These are phyloP conservation scores for Agapetus fuscipes DNA, from an alignment of 2,888 invertebrate species.

Conservation along the genomic window DNA sequence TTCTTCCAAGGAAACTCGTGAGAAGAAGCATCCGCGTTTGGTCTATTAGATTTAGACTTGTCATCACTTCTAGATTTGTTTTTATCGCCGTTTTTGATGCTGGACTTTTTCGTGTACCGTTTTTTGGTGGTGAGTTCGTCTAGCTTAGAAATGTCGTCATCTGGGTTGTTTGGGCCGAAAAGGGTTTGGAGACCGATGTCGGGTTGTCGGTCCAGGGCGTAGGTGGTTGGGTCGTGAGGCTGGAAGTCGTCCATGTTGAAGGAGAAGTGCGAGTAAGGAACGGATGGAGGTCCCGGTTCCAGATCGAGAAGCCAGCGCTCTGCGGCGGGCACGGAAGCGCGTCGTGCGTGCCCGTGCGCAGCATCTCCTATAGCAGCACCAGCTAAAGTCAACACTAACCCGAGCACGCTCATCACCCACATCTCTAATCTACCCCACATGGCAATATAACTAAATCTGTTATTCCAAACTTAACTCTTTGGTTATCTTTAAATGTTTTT, in stretches of 20 bases:
- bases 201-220: conserved; percentile 16
- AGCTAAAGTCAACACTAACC: conserved; percentile 28
- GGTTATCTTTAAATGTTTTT: no score
- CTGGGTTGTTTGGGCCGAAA: conserved; percentile 20
- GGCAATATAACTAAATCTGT: conserved; percentile 2
- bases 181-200: conserved; percentile 20
- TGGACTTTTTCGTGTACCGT: conserved; percentile 28
- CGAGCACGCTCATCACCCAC: conserved; percentile 34
- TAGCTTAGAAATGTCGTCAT: conserved; percentile 25
- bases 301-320: conserved; percentile 27
- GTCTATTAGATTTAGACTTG: conserved; percentile 6
- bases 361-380: conserved; percentile 26
- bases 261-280: conserved; percentile 35
- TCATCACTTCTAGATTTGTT: conserved; percentile 12
- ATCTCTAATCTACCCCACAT: conserved; percentile 14
- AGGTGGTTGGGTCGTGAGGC: conserved; percentile 22
- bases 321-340: conserved; percentile 27
- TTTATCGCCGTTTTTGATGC: conserved; percentile 16
- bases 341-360: conserved; percentile 29
- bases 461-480: no score
- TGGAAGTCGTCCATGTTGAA: conserved; percentile 31
- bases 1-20: conserved; percentile 26
- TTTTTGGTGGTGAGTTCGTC: conserved; percentile 28
- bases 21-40: conserved; percentile 10
- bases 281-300: conserved; percentile 30